A percentile compares a stretch with the other conserved stretches of the same genome.
Conservation (phyloP, 2,113 vertebrate species). For the Melanerpes aurifrons region DNA sequence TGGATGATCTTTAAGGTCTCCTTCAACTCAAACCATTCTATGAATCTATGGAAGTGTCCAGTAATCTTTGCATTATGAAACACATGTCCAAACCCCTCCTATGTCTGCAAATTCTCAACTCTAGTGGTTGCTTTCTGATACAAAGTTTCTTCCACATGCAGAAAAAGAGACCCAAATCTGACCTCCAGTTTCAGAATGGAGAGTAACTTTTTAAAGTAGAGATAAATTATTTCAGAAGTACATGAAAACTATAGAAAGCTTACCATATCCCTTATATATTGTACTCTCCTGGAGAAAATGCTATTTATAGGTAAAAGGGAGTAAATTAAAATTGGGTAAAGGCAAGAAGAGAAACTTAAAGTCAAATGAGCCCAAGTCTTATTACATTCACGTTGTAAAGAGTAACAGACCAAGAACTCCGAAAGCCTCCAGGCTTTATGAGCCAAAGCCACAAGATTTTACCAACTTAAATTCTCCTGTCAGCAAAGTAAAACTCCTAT, state of each 20-base stretch:
- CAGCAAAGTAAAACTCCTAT: neutral
- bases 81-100: neutral
- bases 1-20: no score
- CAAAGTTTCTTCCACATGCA: neutral
- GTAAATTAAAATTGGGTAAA: neutral
- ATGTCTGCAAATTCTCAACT: neutral
- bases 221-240: neutral
- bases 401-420: neutral
- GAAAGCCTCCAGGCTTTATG: neutral
- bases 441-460: neutral
- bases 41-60: neutral
- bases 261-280: neutral
- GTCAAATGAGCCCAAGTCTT: neutral
- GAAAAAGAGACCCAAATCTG: neutral
- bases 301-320: neutral
- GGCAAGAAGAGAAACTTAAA: neutral
- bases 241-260: neutral
- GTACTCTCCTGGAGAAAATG: neutral
- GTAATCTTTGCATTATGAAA: neutral
- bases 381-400: neutral
- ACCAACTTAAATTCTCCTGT: neutral
- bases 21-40: no score
- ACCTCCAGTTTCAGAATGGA: no score
- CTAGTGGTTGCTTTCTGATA: neutral
- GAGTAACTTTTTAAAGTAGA: neutral